These are phyloP conservation scores for Lycaena phlaeas DNA, from an alignment of 2,888 invertebrate species.

Conservation along the genomic window DNA sequence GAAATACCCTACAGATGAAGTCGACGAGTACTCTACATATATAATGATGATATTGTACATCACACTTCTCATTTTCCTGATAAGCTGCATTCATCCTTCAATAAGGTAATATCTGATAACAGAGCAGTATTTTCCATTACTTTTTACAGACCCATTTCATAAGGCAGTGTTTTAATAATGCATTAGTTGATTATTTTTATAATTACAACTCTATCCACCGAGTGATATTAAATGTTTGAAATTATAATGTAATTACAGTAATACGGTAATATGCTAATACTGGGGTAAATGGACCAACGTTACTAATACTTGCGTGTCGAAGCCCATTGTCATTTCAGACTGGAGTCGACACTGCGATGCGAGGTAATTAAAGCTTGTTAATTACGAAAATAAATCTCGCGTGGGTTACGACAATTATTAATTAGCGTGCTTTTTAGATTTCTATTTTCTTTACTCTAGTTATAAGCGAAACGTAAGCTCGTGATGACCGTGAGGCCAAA, in stretches of 20 bases:
- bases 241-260: not conserved
- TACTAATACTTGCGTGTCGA: not conserved
- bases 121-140: no score
- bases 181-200: no score
- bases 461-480: no score
- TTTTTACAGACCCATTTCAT: no score
- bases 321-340: slow-evolving; percentile 3
- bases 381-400: not conserved
- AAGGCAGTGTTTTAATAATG: no score
- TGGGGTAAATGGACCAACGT: not conserved
- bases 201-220: no score
- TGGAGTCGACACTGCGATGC: not conserved
- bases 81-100: no score
- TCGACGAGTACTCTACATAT: not conserved
- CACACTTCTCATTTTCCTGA: no score
- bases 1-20: not conserved
- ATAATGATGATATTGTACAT: no score
- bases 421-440: not conserved
- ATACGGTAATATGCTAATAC: not conserved
- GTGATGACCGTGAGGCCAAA: no score
- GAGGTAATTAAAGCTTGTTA: not conserved
- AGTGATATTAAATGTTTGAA: not conserved
- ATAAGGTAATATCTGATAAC: no score
- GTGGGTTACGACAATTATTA: not conserved
- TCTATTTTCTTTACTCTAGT: no score